phyloP scores from a whole-genome alignment of 2,113 vertebrate species.

The Brachirus orientalis region DNA sequence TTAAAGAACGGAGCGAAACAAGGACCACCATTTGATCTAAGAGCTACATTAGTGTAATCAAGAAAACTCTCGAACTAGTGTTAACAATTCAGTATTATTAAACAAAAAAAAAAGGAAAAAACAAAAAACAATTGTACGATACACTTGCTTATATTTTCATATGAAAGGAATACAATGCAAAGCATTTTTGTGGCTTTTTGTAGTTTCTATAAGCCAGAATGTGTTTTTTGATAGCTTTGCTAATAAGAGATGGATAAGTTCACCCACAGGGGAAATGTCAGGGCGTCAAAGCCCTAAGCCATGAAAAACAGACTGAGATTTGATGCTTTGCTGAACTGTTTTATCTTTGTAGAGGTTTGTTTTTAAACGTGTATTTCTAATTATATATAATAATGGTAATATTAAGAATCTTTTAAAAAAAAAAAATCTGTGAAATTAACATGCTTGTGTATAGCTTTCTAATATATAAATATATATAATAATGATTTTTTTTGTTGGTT shows the following conservation, averaged over 20 bases:
- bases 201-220: conserved; percentile 99
- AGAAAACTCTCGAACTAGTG: conserved; percentile 91
- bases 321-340: conserved; percentile 99
- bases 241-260: conserved; percentile 88
- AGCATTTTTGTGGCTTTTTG: conserved; percentile 99
- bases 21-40: conserved; percentile 88
- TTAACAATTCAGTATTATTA: conserved; percentile 93
- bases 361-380: conserved; percentile 99
- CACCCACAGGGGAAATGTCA: conserved; percentile 83
- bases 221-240: conserved; percentile 99
- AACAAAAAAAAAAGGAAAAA: conserved; percentile 70
- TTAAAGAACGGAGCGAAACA: conserved; percentile 81
- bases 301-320: conserved; percentile 89
- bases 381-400: conserved; percentile 96
- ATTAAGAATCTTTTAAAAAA: conserved; percentile 99
- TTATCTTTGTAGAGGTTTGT: conserved; percentile 99
- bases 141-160: conserved; percentile 99
- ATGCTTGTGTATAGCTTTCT: conserved; percentile 99
- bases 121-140: conserved; percentile 91
- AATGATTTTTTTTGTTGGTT: conserved; percentile 87
- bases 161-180: conserved; percentile 99
- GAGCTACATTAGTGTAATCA: conserved; percentile 90
- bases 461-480: conserved; percentile 91
- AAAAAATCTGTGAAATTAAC: conserved; percentile 99
- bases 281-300: conserved; percentile 92